phyloP scores from a whole-genome alignment of 2,113 vertebrate genomes.

The Sphyrna mokarran region DNA sequence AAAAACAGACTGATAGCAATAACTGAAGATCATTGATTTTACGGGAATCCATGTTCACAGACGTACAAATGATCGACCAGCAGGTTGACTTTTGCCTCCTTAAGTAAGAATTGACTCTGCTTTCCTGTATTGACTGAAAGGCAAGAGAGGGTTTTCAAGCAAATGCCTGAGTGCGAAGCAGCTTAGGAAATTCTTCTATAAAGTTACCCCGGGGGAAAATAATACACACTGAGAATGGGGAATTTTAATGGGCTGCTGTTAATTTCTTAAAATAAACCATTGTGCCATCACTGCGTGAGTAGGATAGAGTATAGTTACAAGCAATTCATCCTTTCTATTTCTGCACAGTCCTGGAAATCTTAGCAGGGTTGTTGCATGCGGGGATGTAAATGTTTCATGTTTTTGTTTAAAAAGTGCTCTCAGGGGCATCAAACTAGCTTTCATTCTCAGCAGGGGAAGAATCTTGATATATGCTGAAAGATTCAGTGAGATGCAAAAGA shows the following conservation, averaged over 20 bases:
- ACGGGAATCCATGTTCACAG: constrained; percentile 99
- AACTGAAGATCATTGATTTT: constrained; percentile 99
- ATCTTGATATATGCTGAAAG: neutral
- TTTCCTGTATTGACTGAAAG: constrained; percentile 38
- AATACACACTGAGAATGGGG: constrained; percentile 29
- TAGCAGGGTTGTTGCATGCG: neutral
- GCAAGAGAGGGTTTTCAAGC: constrained; percentile 36
- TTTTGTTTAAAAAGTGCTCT: constrained; percentile 6
- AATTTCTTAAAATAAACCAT: constrained; percentile 37
- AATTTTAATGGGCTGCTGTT: constrained; percentile 37
- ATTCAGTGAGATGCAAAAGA: neutral
- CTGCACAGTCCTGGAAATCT: neutral
- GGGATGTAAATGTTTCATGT: neutral
- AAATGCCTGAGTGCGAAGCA: constrained; percentile 37
- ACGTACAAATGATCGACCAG: constrained; percentile 98
- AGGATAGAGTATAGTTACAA: constrained; percentile 3
- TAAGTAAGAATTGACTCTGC: constrained; percentile 72
- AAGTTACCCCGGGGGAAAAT: constrained; percentile 38
- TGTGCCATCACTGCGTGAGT: neutral
- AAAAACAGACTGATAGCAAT: constrained; percentile 73
- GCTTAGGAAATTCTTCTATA: constrained; percentile 38
- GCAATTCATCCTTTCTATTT: neutral
- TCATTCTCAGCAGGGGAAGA: neutral
- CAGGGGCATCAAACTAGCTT: neutral
- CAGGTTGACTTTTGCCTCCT: constrained; percentile 93